phyloP scores from a whole-genome alignment of 2,113 vertebrate species.

The Danionella cerebrum region DNA sequence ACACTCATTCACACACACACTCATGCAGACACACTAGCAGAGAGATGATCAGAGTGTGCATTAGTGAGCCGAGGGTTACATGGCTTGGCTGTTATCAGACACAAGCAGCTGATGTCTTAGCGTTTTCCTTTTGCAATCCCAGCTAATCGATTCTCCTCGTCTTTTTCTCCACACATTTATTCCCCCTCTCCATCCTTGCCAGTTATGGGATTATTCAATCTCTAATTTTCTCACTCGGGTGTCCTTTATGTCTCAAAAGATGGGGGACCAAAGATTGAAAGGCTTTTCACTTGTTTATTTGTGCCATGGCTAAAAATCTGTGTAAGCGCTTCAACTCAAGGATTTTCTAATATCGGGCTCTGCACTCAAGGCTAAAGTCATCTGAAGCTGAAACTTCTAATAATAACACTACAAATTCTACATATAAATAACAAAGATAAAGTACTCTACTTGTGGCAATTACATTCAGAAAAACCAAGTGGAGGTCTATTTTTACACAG shows the following conservation, averaged over 20 bases:
- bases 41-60: conserved; percentile 18
- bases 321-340: no score
- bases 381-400: no score
- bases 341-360: no score
- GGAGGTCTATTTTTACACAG: no score
- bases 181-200: background rate
- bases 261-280: background rate
- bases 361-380: no score
- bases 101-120: conserved; percentile 33
- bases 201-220: conserved; percentile 25
- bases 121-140: conserved; percentile 13
- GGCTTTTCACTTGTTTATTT: background rate
- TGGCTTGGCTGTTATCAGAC: conserved; percentile 33
- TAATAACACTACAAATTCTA: no score
- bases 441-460: no score
- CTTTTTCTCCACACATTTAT: conserved; percentile 20
- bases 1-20: background rate
- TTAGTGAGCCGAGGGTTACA: conserved; percentile 20
- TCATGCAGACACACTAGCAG: no score
- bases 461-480: no score
- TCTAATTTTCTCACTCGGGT: conserved; percentile 6
- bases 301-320: no score
- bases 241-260: background rate
- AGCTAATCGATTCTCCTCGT: conserved; percentile 27
- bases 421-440: no score